phyloP scores from a whole-genome alignment of 1,140 invertebrate genomes.

The Apis dorsata region DNA sequence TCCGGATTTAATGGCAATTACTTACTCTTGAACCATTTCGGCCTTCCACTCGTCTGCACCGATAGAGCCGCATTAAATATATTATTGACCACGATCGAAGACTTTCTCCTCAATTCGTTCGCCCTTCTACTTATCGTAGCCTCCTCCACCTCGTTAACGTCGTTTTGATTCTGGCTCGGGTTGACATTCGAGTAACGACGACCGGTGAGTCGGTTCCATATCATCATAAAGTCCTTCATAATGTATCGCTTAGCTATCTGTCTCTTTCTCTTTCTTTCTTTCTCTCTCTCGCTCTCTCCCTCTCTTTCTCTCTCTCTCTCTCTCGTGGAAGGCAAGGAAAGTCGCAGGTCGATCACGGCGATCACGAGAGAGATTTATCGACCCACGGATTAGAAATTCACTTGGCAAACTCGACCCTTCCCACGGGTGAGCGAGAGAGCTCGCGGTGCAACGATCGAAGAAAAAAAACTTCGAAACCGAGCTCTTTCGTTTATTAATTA shows the following conservation, averaged over 20 bases:
- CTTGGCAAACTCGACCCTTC: too few relatives aligned
- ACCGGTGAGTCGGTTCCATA: conserved; percentile 80
- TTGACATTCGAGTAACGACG: conserved; percentile 78
- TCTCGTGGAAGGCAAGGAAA: too few relatives aligned
- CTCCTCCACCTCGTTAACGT: conserved; percentile 71
- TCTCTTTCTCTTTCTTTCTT: too few relatives aligned
- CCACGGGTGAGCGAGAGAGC: too few relatives aligned
- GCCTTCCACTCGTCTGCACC: conserved; percentile 70
- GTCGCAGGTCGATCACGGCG: too few relatives aligned
- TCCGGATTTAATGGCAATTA: conserved; percentile 35
- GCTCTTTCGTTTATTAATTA: too few relatives aligned
- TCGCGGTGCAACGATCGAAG: too few relatives aligned
- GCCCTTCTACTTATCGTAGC: conserved; percentile 65
- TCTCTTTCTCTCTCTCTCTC: too few relatives aligned
- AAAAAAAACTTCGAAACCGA: too few relatives aligned
- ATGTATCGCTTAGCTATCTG: neutral
- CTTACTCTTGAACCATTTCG: conserved; percentile 81
- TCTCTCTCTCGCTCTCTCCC: too few relatives aligned
- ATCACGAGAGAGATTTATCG: too few relatives aligned
- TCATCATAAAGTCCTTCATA: conserved; percentile 82
- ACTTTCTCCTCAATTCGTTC: conserved; percentile 72
- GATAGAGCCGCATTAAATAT: conserved; percentile 79
- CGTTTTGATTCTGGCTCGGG: conserved; percentile 70
- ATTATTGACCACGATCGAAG: conserved; percentile 80
- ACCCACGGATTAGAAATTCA: too few relatives aligned